Evolutionary conservation across 2,113 vertebrate genomes (phyloP).

Genomic region (Microcebus lehilahytsara): DNA sequence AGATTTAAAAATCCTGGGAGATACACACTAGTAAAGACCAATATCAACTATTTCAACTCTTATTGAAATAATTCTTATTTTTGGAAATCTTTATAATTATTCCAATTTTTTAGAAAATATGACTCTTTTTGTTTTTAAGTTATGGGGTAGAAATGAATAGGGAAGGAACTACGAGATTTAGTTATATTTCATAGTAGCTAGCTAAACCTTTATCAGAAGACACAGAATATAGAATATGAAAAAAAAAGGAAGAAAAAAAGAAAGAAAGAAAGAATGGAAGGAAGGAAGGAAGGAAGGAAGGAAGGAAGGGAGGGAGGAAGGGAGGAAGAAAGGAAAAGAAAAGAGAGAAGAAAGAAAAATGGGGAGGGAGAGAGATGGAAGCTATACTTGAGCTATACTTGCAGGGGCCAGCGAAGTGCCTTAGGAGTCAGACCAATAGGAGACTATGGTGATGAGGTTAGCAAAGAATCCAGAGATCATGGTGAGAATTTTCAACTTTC

Average conservation of each 20-base stretch:
- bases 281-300: too few relatives aligned
- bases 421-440: neutral
- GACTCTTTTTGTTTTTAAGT: neutral
- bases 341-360: neutral
- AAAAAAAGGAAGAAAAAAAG: neutral
- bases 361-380: fast-evolving
- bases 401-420: neutral
- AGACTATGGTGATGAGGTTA: neutral
- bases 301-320: too few relatives aligned
- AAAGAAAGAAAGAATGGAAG: neutral
- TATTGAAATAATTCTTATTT: neutral
- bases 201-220: neutral
- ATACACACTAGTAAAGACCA: neutral
- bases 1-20: neutral
- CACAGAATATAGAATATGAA: neutral
- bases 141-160: neutral
- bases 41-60: too few relatives aligned
- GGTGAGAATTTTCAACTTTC: neutral
- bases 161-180: neutral
- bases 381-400: neutral
- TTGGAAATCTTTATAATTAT: neutral
- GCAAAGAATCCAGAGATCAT: neutral
- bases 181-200: neutral
- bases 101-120: neutral
- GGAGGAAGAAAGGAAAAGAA: neutral